Evolutionary conservation across 2,113 vertebrate genomes (phyloP).

Genomic region (Struthio camelus): DNA sequence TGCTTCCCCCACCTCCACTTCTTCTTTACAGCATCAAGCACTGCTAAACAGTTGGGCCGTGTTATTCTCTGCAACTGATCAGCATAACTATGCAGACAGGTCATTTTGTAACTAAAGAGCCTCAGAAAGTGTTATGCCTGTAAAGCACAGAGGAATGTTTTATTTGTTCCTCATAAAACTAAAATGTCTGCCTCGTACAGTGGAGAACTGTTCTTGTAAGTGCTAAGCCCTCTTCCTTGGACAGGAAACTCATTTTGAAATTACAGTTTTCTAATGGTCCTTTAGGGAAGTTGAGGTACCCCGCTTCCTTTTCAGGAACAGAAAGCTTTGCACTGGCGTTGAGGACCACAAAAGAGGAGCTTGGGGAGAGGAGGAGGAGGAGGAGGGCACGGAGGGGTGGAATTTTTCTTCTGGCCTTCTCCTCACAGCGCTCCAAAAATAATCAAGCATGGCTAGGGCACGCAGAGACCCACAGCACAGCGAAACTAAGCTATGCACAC

Average conservation of each 20-base stretch:
- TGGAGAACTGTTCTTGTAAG: conserved; percentile 52
- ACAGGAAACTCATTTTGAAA: conserved; percentile 64
- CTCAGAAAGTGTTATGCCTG: conserved; percentile 58
- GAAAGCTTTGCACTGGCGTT: not conserved
- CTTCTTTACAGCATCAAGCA: not conserved
- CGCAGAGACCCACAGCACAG: not conserved
- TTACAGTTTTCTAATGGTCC: conserved; percentile 64
- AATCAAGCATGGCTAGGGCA: not conserved
- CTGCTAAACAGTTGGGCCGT: conserved; percentile 12
- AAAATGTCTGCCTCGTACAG: conserved; percentile 49
- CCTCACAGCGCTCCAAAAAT: not conserved
- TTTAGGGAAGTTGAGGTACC: conserved; percentile 62
- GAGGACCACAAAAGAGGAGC: conserved; percentile 14
- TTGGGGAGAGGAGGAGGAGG: not conserved
- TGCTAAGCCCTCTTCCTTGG: conserved; percentile 54
- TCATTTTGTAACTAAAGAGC: conserved; percentile 31
- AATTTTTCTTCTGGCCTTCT: not conserved
- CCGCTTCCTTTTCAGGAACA: conserved; percentile 46
- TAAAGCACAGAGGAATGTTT: conserved; percentile 64
- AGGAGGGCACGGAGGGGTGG: not conserved
- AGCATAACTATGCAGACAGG: conserved; percentile 33
- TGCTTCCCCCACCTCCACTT: not conserved
- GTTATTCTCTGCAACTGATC: not conserved
- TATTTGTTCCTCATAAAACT: conserved; percentile 68
- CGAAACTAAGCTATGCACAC: not conserved